Evolutionary conservation across 1,140 invertebrate species (phyloP).

Genomic region (Idris sp.): DNA sequence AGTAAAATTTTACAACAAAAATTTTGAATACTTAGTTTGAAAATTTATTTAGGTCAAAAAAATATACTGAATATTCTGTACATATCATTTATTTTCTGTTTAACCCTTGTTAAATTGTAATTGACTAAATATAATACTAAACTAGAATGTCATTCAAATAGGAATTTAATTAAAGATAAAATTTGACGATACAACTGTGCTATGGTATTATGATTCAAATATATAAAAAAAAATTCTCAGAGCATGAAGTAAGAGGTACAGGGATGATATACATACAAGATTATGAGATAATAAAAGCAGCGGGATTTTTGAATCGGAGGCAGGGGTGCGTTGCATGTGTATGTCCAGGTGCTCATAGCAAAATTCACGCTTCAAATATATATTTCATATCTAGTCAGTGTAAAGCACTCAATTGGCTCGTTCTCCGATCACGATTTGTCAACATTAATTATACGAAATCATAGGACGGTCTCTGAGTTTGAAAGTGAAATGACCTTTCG

Average conservation of each 20-base stretch:
- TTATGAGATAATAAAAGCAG: slow-evolving; percentile 62
- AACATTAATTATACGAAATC: slow-evolving; percentile 54
- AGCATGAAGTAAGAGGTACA: slow-evolving; percentile 21
- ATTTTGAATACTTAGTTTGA: background rate
- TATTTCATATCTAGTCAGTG: slow-evolving; percentile 68
- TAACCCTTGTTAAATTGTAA: too few species aligned
- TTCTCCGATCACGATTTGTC: slow-evolving; percentile 53
- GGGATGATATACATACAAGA: slow-evolving; percentile 52
- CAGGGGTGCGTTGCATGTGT: slow-evolving; percentile 57
- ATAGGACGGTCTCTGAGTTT: slow-evolving; percentile 40
- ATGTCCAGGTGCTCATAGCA: slow-evolving; percentile 66
- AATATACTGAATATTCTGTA: too few species aligned
- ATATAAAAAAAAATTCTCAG: slow-evolving; percentile 38
- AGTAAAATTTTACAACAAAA: background rate
- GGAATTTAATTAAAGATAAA: slow-evolving; percentile 58
- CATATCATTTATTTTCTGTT: too few species aligned
- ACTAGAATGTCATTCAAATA: slow-evolving; percentile 26
- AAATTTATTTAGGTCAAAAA: too few species aligned
- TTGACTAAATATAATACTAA: too few species aligned
- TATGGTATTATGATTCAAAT: slow-evolving; percentile 22
- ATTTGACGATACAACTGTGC: slow-evolving; percentile 29
- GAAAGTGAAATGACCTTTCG: slow-evolving; percentile 14
- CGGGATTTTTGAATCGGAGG: slow-evolving; percentile 9
- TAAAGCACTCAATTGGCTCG: slow-evolving; percentile 7
- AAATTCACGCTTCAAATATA: slow-evolving; percentile 66